Evolutionary conservation across 2,888 invertebrate species (phyloP).

Genomic region (Frankliniella intonsa): DNA sequence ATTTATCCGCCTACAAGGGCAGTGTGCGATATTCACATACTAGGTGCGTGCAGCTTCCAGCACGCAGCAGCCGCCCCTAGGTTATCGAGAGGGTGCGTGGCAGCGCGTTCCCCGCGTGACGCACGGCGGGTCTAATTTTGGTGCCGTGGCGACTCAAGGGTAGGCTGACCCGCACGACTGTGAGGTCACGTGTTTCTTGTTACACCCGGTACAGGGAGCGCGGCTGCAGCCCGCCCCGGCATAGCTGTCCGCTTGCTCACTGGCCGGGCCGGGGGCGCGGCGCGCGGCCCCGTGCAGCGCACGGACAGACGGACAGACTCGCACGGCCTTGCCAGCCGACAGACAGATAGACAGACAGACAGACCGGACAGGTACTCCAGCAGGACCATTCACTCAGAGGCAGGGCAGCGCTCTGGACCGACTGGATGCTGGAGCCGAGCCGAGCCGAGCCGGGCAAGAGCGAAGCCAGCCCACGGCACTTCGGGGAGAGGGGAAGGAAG

Average conservation of each 20-base stretch:
- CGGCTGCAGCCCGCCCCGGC: background rate
- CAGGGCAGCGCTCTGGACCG: background rate
- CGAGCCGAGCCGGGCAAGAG: background rate
- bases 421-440: background rate
- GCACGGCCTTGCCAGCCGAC: background rate
- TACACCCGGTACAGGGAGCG: background rate
- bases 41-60: no score
- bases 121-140: no score
- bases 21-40: no score
- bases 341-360: background rate
- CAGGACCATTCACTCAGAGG: no score
- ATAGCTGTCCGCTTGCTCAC: background rate
- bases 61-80: no score
- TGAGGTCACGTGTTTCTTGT: background rate
- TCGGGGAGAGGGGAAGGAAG: background rate
- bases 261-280: background rate
- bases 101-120: no score
- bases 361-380: no score
- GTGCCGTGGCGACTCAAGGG: no score
- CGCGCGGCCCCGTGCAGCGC: no score
- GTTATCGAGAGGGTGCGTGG: no score
- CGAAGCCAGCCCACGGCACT: background rate
- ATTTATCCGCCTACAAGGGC: no score
- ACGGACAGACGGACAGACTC: background rate
- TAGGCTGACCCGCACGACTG: no score